Evolutionary conservation across 2,888 invertebrate species (phyloP), one percentile per base, ranked within the genome.

Genomic region (Osmoderma eremita): DNA sequence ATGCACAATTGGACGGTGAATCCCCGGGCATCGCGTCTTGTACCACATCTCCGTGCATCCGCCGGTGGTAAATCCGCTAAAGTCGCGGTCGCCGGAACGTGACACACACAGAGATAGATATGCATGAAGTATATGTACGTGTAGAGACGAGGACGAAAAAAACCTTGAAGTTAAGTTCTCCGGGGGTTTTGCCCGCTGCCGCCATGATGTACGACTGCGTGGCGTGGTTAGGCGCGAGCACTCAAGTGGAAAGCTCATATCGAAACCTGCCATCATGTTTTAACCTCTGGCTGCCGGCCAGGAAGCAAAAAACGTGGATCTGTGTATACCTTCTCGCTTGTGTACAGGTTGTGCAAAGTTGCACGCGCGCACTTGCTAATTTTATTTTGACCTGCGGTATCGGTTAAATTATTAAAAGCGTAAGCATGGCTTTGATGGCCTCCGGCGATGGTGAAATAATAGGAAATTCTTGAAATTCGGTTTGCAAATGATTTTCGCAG

Each of bases 241-340:
- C 24, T 62, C 70, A 56, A 68, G 67, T 69, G 70, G 70, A 70
- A 70, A 70, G 68, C 68, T 71, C 72, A 69, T 74, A 71, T 73
- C 73, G 67, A 64, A 63, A 63, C 64, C 68, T 70, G 69, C 70
- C 67, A 71, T 74, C 72, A 67, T 65, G 48, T 62, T 41, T 54
- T 49, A 64, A 65, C 63, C 67, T 69, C 69, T 72, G 71, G 72
- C 73, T 72, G 69, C 74, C 71, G 72, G 73, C 72, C 74, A 74
- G 74, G 74, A 74, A 74, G 73, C 72, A 70, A 70, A 56, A 54
- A 42, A 42, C 22, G 54, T 56, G 17, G 24, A 42, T 45, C 24
- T 45, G 45, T 48, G 48, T 48, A 20, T 22, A 22, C 54, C 54
- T 56, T 56, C 54, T 41, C 30, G 20, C 20, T 17, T 12, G 18